phyloP scores from a whole-genome alignment of 2,113 vertebrate species.

The Antechinus stuartii region DNA sequence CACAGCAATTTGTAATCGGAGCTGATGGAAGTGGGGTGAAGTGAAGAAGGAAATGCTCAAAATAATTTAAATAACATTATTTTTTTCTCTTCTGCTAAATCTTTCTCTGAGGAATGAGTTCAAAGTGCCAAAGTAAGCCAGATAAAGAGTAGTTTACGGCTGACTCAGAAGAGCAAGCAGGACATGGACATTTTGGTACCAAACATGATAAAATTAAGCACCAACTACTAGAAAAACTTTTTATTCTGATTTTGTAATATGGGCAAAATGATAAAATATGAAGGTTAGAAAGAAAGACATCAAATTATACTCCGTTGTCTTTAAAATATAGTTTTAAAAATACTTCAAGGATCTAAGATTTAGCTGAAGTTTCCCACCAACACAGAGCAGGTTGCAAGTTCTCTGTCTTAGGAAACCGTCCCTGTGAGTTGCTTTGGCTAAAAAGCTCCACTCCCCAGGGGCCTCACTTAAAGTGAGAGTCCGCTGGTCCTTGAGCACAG shows the following conservation, averaged over 20 bases:
- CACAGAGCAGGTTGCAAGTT: background rate
- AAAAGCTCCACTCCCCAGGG: background rate
- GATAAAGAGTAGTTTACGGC: background rate
- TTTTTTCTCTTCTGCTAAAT: background rate
- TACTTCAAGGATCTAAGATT: background rate
- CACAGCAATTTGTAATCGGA: background rate
- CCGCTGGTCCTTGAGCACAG: too few species aligned
- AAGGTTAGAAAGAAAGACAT: conserved; percentile 16
- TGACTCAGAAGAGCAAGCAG: background rate
- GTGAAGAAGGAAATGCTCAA: background rate
- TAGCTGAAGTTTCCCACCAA: background rate
- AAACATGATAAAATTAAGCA: conserved; percentile 3
- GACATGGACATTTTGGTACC: background rate
- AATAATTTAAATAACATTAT: background rate
- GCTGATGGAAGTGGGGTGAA: background rate
- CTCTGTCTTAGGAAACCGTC: background rate
- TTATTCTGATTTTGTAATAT: conserved; percentile 31
- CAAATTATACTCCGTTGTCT: conserved; percentile 4
- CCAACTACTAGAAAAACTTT: background rate
- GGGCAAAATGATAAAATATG: conserved; percentile 13
- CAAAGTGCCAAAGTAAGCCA: conserved; percentile 19
- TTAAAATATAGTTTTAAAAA: conserved; percentile 7
- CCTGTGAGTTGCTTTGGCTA: background rate
- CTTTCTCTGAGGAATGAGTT: background rate
- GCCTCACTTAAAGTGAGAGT: background rate